phyloP scores from a whole-genome alignment of 2,888 invertebrate genomes.

The Pedicia rivosa region DNA sequence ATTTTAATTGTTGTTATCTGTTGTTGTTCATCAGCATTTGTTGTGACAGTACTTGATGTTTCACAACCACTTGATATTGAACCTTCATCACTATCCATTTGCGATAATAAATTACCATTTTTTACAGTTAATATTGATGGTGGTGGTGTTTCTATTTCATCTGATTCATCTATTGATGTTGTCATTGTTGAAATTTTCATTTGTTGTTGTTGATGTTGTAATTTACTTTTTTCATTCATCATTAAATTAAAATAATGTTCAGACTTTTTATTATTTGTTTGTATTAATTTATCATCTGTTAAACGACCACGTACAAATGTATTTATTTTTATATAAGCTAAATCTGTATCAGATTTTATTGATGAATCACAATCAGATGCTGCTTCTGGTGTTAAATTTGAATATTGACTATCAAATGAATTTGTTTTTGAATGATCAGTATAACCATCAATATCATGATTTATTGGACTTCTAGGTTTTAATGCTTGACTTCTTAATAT shows the following conservation, averaged over 20 bases:
- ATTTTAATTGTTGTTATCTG: slow-evolving; percentile 13
- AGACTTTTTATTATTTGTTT: too few species aligned
- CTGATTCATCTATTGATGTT: slow-evolving; percentile 1
- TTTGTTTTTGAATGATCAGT: slow-evolving; percentile 1
- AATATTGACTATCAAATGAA: neutral
- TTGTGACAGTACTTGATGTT: slow-evolving; percentile 55
- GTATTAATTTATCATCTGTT: too few species aligned
- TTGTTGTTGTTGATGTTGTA: too few species aligned
- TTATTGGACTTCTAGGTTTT: neutral
- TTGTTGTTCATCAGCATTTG: slow-evolving; percentile 32
- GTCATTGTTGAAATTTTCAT: too few species aligned
- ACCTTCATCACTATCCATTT: slow-evolving; percentile 53
- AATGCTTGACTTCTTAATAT: slow-evolving; percentile 6
- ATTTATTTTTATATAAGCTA: too few species aligned
- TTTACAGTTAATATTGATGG: neutral
- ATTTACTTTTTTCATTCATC: neutral
- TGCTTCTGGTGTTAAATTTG: slow-evolving; percentile 2
- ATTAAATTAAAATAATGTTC: slow-evolving; percentile 2
- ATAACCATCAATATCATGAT: neutral
- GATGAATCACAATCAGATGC: neutral
- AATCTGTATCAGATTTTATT: too few species aligned
- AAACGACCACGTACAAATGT: too few species aligned
- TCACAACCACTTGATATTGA: slow-evolving; percentile 70
- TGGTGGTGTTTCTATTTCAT: slow-evolving; percentile 8
- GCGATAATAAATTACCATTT: too few species aligned